Evolutionary conservation across 2,888 invertebrate genomes (phyloP).

Genomic region (Latheticus oryzae): DNA sequence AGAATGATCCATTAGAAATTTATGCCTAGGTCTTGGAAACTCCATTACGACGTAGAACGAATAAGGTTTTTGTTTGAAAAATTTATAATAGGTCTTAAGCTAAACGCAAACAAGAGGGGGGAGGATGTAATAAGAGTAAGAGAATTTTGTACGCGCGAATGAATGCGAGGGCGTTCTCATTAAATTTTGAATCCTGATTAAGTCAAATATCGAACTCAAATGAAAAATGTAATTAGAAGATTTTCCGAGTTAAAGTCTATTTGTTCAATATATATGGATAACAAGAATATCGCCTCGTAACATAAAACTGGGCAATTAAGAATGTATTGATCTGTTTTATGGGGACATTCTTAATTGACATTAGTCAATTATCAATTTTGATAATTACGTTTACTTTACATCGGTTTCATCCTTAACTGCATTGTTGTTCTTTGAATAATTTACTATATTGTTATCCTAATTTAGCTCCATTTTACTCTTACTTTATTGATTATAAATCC

Average conservation of each 20-base stretch:
- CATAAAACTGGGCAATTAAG: slow-evolving; percentile 10
- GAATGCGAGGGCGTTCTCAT: slow-evolving; percentile 17
- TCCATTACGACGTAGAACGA: neutral
- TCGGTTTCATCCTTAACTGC: slow-evolving; percentile 4
- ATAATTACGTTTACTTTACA: slow-evolving; percentile 11
- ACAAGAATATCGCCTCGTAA: neutral
- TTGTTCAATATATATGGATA: neutral
- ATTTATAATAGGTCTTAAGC: slow-evolving; percentile 17
- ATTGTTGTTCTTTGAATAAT: slow-evolving; percentile 27
- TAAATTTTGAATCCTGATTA: slow-evolving; percentile 16
- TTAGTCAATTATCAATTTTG: slow-evolving; percentile 23
- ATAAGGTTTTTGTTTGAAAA: slow-evolving; percentile 2
- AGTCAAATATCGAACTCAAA: slow-evolving; percentile 7
- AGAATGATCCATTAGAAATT: slow-evolving; percentile 15
- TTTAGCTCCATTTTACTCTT: slow-evolving; percentile 31
- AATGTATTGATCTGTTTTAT: slow-evolving; percentile 23
- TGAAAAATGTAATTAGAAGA: slow-evolving; percentile 11
- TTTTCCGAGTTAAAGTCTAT: slow-evolving; percentile 7
- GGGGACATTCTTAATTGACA: slow-evolving; percentile 19
- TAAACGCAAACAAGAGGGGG: slow-evolving; percentile 13
- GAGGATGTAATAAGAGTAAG: slow-evolving; percentile 11
- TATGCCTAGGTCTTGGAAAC: slow-evolving; percentile 13
- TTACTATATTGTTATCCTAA: slow-evolving; percentile 23
- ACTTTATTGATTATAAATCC: slow-evolving; percentile 38
- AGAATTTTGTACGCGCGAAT: slow-evolving; percentile 12